phyloP scores from a whole-genome alignment of 2,797 vertebrate species.

The Anas bahamensis region DNA sequence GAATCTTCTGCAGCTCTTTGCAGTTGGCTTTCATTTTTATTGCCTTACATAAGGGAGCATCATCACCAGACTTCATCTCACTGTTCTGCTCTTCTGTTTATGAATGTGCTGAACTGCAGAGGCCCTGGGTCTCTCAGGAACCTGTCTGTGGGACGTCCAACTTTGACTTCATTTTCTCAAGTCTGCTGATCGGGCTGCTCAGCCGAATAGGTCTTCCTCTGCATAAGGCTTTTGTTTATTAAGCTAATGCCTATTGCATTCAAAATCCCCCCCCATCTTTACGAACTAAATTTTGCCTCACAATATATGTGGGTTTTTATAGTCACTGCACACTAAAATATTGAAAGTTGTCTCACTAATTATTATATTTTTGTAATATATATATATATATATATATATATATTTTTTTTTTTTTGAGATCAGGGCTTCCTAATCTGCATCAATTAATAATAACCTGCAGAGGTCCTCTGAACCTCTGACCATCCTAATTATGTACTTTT shows the following conservation, averaged over 20 bases:
- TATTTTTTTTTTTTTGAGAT: not conserved
- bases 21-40: not conserved
- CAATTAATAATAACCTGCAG: not conserved
- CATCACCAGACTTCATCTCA: not conserved
- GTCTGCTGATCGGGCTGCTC: not conserved
- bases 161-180: conserved; percentile 27
- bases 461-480: not conserved
- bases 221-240: not conserved
- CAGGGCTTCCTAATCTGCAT: not conserved
- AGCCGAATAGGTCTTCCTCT: not conserved
- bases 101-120: not conserved
- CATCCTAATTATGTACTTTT: not conserved
- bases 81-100: not conserved
- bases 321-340: not conserved
- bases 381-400: too few species aligned
- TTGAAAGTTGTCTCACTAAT: not conserved
- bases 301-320: not conserved
- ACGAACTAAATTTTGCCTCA: not conserved
- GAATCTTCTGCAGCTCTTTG: not conserved
- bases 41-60: not conserved
- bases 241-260: not conserved
- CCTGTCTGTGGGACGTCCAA: not conserved
- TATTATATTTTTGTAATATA: not conserved
- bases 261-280: not conserved
- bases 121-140: not conserved